Evolutionary conservation across 2,888 invertebrate species (phyloP), one percentile per base, ranked within the genome.

Genomic region (Microplitis deprimator): DNA sequence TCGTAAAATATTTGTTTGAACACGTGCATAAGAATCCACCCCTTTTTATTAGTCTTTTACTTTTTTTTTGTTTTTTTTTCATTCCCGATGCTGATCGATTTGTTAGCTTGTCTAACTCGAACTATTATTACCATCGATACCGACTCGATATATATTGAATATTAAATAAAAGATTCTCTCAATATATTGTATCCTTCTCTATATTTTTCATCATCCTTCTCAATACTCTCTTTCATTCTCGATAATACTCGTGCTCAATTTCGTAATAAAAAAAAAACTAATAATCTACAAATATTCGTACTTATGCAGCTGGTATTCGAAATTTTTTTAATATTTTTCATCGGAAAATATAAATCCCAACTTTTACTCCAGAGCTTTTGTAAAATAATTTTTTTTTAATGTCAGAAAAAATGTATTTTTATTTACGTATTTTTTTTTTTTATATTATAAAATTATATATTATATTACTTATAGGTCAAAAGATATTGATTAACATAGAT

Each of bases 21-120:
- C 79, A 79, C 73, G 79, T 77, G 78, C 70, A 62, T 67, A 20
- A 85, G 50, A 20, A 62, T 39, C 38, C 69, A 38, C 86, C 86
- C 82, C 80, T 73, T 83, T 86, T 84, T 84, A 85, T 85, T 86
- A 86, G 85, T 83, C 82, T 16, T 8, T 20, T 16, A 13, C 39
- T 17, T 4, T 16, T 68, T 68, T 39, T 39, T 39, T 3, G n/a
- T 40, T 38, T 68, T 68, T 68, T 8, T 59, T n/a, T n/a, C n/a
- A 38, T 39, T 50, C 50, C 13, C 50, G 13, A 50, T 50, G 10
- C 50, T 20, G 60, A 84, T 86, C 84, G 85, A 85, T 82, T 83
- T 81, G 82, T 83, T 83, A 82, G 79, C 81, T 81, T 79, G 80
- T 70, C 81, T 78, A 79, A 80, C 82, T 82, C 81, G 83, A 79